Conservation (phyloP, 2,797 vertebrate genomes). For the Mormyrops boulengeri region DNA sequence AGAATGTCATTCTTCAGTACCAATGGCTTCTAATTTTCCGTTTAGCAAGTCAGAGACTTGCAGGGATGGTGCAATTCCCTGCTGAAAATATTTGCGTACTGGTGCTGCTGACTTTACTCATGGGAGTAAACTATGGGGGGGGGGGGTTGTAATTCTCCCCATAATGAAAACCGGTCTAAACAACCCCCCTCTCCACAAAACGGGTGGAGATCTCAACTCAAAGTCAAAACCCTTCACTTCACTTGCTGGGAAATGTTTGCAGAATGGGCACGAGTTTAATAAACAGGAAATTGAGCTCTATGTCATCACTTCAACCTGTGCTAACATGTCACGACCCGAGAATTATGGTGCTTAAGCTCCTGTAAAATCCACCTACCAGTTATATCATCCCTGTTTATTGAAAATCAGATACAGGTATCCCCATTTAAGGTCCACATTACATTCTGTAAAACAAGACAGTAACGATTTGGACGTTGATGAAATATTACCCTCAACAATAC, state of each 20-base stretch:
- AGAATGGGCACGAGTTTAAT: background rate
- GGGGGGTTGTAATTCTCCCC: background rate
- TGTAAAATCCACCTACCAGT: background rate
- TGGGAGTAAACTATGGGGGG: background rate
- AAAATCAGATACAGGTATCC: background rate
- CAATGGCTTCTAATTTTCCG: background rate
- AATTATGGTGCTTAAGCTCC: background rate
- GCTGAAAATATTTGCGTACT: background rate
- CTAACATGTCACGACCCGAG: background rate
- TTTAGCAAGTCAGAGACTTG: background rate
- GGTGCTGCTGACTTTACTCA: background rate
- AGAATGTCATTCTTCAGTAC: background rate
- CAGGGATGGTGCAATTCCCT: background rate
- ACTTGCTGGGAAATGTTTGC: background rate
- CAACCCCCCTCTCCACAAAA: background rate
- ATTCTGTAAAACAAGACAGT: background rate
- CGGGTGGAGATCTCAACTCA: background rate
- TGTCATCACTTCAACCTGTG: background rate
- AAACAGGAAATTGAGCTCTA: background rate
- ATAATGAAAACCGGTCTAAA: background rate
- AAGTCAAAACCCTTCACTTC: background rate
- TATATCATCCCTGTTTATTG: background rate
- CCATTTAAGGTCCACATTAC: background rate
- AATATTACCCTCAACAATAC: background rate
- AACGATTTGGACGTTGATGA: background rate